A percentile compares a stretch with the other conserved stretches of the same genome.
These are phyloP conservation scores for Alauda arvensis DNA, from an alignment of 2,797 vertebrate species.

Conservation along the genomic window DNA sequence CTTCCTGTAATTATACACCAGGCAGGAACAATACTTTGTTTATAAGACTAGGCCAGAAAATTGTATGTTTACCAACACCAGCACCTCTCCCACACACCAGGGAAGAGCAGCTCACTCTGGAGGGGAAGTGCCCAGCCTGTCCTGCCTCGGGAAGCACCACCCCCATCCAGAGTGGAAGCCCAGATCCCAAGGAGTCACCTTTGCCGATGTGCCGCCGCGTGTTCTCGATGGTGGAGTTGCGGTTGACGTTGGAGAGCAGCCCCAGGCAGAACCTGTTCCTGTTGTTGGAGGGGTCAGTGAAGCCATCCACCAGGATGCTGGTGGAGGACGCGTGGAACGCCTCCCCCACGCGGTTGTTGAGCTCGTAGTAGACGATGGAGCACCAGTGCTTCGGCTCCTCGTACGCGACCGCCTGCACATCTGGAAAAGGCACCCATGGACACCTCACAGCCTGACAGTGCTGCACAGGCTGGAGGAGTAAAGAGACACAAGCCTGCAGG, in stretches of 20 bases:
- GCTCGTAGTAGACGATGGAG: slow-evolving; percentile 98
- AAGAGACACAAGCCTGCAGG: neutral
- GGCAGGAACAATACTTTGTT: slow-evolving; percentile 6
- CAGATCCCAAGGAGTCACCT: slow-evolving; percentile 70
- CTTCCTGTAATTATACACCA: slow-evolving; percentile 3
- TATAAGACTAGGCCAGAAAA: neutral
- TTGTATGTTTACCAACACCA: neutral
- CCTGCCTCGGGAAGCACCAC: accelerated
- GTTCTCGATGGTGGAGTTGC: slow-evolving; percentile 98
- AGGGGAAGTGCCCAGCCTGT: neutral
- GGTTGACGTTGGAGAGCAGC: slow-evolving; percentile 96
- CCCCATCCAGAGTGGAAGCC: accelerated
- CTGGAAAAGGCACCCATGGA: slow-evolving; percentile 69
- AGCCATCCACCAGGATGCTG: slow-evolving; percentile 94
- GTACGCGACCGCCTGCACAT: slow-evolving; percentile 95
- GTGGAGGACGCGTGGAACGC: slow-evolving; percentile 97
- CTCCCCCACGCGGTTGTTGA: slow-evolving; percentile 95
- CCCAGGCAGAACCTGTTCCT: slow-evolving; percentile 98
- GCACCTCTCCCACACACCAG: neutral
- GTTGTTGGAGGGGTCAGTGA: slow-evolving; percentile 98
- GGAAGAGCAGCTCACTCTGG: neutral
- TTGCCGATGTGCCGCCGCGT: slow-evolving; percentile 96
- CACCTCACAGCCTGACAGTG: slow-evolving; percentile 9
- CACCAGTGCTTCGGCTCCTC: slow-evolving; percentile 98
- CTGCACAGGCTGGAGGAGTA: neutral